Evolutionary conservation across 2,797 vertebrate genomes (phyloP), one percentile per base, ranked within the genome.

Genomic region (Lates japonicus): DNA sequence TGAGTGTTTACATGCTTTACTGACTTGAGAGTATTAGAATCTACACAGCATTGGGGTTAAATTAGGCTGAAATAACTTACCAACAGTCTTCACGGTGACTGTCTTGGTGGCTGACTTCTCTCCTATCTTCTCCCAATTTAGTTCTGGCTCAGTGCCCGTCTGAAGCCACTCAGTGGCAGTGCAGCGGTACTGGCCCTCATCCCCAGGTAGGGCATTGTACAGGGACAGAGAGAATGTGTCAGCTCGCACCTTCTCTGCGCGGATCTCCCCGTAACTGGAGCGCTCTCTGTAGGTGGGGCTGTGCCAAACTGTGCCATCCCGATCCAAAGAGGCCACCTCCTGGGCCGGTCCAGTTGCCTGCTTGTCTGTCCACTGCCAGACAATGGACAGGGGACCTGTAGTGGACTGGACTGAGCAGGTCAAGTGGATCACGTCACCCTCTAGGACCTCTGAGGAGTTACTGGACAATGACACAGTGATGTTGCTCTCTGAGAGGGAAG

Each of bases 81-180:
- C 98, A 1, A 99, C 96, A 57, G 97, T 96, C 63, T 97, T 98
- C 78, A 99, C 96, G 22, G 95, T 95, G 92, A 99, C 69, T 0
- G 80, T 84, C 59, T 95, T 96, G 84, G 92, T 90, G 41, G 94
- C 88, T 0, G 96, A 93, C 77, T 94, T 96, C 70, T 98, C 97
- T 54, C 97, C 98, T n/a, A 98, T 95, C 42, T 96, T 94, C 93
- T 97, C 96, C 98, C 98, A 99, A 84, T 94, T 95, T 68, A 95
- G 93, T 44, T 97, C 96, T 29, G 94, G 92, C 4, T 92, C 93
- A 1, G 81, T 76, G 41, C 93, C 90, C 0, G 90, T 94, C 76
- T 95, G 95, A 0, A 95, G 93, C 95, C 91, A 93, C 85, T 97
- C 96, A 0, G 94, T 95, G 3, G 86, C 95, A 20, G 87, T 82